Evolutionary conservation across 2,113 vertebrate genomes (phyloP).

Genomic region (Donacobius atricapilla): DNA sequence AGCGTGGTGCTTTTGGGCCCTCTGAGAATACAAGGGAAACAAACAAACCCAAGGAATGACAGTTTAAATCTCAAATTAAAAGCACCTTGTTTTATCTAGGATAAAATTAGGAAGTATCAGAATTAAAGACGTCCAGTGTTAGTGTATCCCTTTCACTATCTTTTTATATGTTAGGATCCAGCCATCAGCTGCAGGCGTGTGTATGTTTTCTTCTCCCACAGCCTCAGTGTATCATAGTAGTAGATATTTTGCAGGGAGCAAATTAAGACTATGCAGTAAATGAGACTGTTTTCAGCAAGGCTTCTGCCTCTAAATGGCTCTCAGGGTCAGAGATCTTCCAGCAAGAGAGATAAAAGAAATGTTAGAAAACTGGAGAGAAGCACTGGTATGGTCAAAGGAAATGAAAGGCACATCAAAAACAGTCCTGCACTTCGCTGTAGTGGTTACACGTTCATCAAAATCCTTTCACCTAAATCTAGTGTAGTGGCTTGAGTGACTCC

Average conservation of each 20-base stretch:
- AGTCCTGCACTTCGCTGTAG: neutral
- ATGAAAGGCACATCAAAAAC: neutral
- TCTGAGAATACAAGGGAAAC: neutral
- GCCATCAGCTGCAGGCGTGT: neutral
- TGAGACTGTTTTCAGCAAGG: neutral
- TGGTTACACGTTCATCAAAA: no score
- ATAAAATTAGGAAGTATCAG: neutral
- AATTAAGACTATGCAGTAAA: neutral
- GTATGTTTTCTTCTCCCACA: neutral
- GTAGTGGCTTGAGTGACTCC: no score
- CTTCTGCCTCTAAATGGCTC: neutral
- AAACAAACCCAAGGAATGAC: neutral
- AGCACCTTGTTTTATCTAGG: neutral
- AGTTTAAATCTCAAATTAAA: neutral
- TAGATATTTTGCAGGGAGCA: neutral
- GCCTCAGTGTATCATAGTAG: neutral
- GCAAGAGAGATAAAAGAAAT: neutral
- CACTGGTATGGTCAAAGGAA: neutral
- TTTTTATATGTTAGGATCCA: neutral
- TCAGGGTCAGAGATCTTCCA: neutral
- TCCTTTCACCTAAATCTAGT: no score
- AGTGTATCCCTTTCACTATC: neutral
- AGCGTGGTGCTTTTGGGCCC: neutral
- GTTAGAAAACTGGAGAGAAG: neutral
- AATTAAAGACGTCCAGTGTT: accelerated